Evolutionary conservation across 2,797 vertebrate genomes (phyloP).

Genomic region (Paratrypauchen microcephalus): DNA sequence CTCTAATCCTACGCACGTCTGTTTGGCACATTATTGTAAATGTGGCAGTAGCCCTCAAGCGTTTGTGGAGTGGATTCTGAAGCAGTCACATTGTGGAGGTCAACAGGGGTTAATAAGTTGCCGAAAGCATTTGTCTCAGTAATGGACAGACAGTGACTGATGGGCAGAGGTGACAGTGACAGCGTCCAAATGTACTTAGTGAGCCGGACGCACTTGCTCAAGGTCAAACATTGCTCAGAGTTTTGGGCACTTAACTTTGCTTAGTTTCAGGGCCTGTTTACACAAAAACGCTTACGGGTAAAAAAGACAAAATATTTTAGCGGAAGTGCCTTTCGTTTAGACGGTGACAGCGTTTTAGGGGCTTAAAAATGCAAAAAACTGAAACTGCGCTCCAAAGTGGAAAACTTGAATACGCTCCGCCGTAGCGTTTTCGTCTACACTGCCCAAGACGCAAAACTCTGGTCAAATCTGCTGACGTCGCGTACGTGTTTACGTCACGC

Average conservation of each 20-base stretch:
- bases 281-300: too few relatives aligned
- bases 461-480: too few relatives aligned
- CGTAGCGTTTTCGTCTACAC: too few relatives aligned
- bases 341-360: too few relatives aligned
- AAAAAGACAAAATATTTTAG: too few relatives aligned
- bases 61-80: slow-evolving; percentile 39
- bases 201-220: neutral
- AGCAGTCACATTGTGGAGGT: slow-evolving; percentile 41
- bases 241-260: neutral
- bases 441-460: too few relatives aligned
- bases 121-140: slow-evolving; percentile 34
- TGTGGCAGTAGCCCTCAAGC: slow-evolving; percentile 17
- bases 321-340: too few relatives aligned
- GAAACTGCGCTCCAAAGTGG: too few relatives aligned
- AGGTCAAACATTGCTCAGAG: neutral
- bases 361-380: too few relatives aligned
- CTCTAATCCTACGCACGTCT: too few relatives aligned
- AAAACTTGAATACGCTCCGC: too few relatives aligned
- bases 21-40: neutral
- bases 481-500: too few relatives aligned
- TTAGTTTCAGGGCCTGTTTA: neutral
- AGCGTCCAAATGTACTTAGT: slow-evolving; percentile 25
- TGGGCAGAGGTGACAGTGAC: slow-evolving; percentile 19
- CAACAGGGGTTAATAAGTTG: slow-evolving; percentile 52
- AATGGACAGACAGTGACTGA: slow-evolving; percentile 46